Evolutionary conservation across 2,113 vertebrate species (phyloP).

Genomic region (Chauna torquata): DNA sequence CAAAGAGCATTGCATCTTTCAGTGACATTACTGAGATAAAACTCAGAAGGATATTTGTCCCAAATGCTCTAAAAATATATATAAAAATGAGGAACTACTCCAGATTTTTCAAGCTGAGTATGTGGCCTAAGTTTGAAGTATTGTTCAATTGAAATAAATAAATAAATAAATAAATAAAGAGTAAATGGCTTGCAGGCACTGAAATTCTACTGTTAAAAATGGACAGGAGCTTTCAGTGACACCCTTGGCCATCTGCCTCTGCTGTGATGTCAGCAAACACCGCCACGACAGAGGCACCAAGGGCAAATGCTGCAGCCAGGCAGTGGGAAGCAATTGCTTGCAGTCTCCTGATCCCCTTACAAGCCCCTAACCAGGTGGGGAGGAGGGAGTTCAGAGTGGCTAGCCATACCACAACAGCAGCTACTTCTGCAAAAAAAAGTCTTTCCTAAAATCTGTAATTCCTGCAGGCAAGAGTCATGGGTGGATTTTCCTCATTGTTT

Average conservation of each 20-base stretch:
- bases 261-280: fast-evolving
- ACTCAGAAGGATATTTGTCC: not conserved
- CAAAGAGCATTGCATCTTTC: not conserved
- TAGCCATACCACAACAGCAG: not conserved
- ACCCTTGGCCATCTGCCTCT: not conserved
- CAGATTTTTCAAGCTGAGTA: not conserved
- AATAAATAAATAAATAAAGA: not conserved
- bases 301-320: not conserved
- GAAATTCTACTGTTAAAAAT: conserved; percentile 7
- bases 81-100: not conserved
- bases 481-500: not conserved
- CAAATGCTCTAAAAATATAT: not conserved
- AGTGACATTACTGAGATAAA: not conserved
- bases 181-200: not conserved
- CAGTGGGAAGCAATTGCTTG: fast-evolving
- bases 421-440: not conserved
- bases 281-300: not conserved
- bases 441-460: not conserved
- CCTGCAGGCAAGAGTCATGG: not conserved
- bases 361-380: not conserved
- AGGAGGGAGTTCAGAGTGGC: not conserved
- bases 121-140: not conserved
- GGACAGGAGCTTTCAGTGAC: not conserved
- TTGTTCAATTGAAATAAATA: not conserved
- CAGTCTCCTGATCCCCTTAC: not conserved